Base-by-base conservation (phyloP, 2,113 vertebrate species). In the Apaloderma vittatum region DNA sequence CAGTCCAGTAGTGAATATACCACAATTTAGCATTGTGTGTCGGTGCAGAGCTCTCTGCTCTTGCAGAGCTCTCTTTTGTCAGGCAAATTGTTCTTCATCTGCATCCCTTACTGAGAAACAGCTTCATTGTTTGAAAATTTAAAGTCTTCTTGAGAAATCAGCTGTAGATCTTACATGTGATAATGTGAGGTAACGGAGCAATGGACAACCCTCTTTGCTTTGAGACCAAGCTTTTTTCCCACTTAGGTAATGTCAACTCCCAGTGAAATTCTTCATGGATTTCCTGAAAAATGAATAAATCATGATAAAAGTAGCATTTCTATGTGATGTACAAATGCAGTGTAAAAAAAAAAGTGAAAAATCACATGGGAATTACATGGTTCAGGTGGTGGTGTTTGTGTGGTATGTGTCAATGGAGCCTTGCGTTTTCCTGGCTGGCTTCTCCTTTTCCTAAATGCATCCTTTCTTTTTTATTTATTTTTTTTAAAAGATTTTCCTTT, bases 21-120 rank as follows among this genome's bases (percentile, higher is more conserved):
- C 14, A 20, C 0, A 1, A 49, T 89, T 49, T 48, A 49, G 58
- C 11, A 4, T 3, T 4, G 5, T 1, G 12, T 80, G 22, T 29
- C 3, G 3, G 49, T 63, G 34, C 73, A 72, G 58, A 78, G 48
- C 57, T 76, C 75, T 81, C 34, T 88, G 85, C 51, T 43, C 54
- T 57, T 24, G 22, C 32, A 34, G 22, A 73, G n/a, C 3, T 58
- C 29, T 63, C 29, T 71, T 67, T 46, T 48, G 26, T 27, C 37
- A 46, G 54, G 45, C 2, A 15, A 68, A 9, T 3, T 61, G 29
- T 75, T 52, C 52, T 81, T 78, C 70, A 43, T 70, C 66, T 43
- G 37, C 21, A 59, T 59, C 26, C 26, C 59, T 49, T 58, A 32
- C 49, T 48, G 46, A 75, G 48, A 22, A 91, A 36, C 30, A 54